A percentile compares a stretch with the other conserved stretches of the same genome.
These are phyloP conservation scores for Callionymus lyra DNA, from an alignment of 2,113 vertebrate genomes.

Conservation along the genomic window DNA sequence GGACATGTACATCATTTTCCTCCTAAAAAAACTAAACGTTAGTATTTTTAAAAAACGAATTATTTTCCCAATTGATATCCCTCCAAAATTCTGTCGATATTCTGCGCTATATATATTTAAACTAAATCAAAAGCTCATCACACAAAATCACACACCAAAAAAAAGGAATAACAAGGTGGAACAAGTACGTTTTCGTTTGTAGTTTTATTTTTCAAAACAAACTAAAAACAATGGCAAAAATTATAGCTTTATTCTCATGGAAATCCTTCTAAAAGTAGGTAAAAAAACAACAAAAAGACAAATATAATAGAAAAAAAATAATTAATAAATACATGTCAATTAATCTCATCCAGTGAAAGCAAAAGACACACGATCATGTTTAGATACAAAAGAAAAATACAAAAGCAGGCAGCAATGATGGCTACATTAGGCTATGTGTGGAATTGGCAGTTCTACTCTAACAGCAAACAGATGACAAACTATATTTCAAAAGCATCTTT, in stretches of 20 bases:
- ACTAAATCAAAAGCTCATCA: no score
- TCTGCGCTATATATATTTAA: no score
- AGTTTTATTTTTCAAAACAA: conserved; percentile 62
- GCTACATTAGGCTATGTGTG: conserved; percentile 67
- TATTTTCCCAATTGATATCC: no score
- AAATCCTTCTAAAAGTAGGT: conserved; percentile 63
- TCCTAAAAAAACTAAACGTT: no score
- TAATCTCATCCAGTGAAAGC: conserved; percentile 62
- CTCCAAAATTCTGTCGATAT: no score
- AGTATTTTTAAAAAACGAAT: no score
- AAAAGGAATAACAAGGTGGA: background rate
- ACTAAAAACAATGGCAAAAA: conserved; percentile 78
- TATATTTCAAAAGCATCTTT: conserved; percentile 39
- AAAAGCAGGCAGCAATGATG: conserved; percentile 66
- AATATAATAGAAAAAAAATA: conserved; percentile 69
- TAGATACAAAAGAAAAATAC: conserved; percentile 45
- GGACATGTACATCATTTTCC: no score
- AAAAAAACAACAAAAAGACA: conserved; percentile 75
- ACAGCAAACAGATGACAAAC: conserved; percentile 44
- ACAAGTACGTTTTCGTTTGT: background rate
- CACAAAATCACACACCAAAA: no score
- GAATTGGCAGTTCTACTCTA: conserved; percentile 78
- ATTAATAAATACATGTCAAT: conserved; percentile 86
- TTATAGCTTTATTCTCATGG: conserved; percentile 65
- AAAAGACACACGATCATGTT: conserved; percentile 56